Evolutionary conservation across 1,140 invertebrate genomes (phyloP), one percentile per base, ranked within the genome.

Genomic region (Colletes latitarsis): DNA sequence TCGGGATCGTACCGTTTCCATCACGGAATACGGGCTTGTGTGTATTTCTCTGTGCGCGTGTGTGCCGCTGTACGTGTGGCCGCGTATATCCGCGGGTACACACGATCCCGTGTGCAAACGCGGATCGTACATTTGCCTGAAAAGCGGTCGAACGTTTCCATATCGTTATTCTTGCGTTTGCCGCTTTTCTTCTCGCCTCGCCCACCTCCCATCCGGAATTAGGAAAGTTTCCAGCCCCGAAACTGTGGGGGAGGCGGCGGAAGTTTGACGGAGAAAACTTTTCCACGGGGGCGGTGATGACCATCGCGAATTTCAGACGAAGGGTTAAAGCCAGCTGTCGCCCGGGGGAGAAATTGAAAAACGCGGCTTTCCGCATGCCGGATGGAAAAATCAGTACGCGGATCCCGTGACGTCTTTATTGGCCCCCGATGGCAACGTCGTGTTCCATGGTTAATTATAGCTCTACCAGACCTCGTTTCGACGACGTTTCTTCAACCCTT

Each of bases 311-410:
- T 70, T 81, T 5, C 74, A 58, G 2, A 9, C 63, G 67, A 72
- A 62, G 21, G 77, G 46, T 57, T 64, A 64, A 82, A 67, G 39
- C 80, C 83, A 85, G 60, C 84, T 86, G 84, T 76, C 83, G 83
- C 73, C 72, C n/a, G n/a, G 14, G 12, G 49, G 52, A 57, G 74
- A 77, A 77, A 82, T 82, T 82, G 80, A 82, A 76, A 81, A 82
- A 77, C 60, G 17, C 12, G 14, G 43, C 30, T 67, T 60, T 75
- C 60, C 60, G 4, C 30, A 30, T n/a, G 14, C 1, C 43, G 5
- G 15, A n/a, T 17, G 21, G 60, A 66, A 73, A 71, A 66, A 72
- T 73, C 52, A 68, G n/a, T 41, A 6, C 53, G 14, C 6, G 55
- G 4, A 52, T 71, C 30, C 30, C 19, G 55, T 17, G 57, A 63